Percentiles rank a stretch among this genome's conserved stretches.
phyloP scores from a whole-genome alignment of 2,797 vertebrate genomes.

The Melanotaenia boesemani region DNA sequence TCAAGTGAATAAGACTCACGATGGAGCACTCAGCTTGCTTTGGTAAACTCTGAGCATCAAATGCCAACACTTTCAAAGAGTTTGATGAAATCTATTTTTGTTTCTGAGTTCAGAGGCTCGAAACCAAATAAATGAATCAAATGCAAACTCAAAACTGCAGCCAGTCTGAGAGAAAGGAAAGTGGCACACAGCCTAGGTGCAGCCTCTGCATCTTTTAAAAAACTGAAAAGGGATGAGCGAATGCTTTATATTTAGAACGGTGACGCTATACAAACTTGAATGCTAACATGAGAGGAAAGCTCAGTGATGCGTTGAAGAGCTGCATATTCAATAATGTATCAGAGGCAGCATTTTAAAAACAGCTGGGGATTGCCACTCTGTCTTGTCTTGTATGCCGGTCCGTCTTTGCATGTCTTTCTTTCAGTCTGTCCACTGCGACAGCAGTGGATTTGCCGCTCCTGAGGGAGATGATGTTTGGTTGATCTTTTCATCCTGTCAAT shows the following conservation, averaged over 20 bases:
- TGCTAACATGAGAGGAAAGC: constrained; percentile 78
- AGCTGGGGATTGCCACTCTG: constrained; percentile 71
- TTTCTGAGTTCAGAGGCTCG: constrained; percentile 42
- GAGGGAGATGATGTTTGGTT: constrained; percentile 63
- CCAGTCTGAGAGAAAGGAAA: constrained; percentile 50
- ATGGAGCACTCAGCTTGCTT: constrained; percentile 32
- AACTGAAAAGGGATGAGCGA: constrained; percentile 66
- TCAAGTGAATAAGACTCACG: constrained; percentile 46
- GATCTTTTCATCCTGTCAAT: constrained; percentile 73
- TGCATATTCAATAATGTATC: constrained; percentile 81
- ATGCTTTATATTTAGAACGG: constrained; percentile 80
- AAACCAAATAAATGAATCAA: constrained; percentile 56
- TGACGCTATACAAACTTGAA: constrained; percentile 72
- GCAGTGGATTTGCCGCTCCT: constrained; percentile 62
- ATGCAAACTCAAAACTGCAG: constrained; percentile 51
- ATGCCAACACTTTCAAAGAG: constrained; percentile 55
- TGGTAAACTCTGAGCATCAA: constrained; percentile 37
- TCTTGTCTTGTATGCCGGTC: constrained; percentile 67
- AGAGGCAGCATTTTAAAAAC: constrained; percentile 75
- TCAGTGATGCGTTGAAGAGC: constrained; percentile 78
- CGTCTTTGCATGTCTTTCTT: constrained; percentile 64
- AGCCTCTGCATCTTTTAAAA: constrained; percentile 76
- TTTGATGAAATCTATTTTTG: constrained; percentile 52
- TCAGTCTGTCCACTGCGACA: constrained; percentile 46
- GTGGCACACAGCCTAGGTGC: constrained; percentile 56